phyloP scores from a whole-genome alignment of 2,113 vertebrate species.

The Semnornis frantzii region DNA sequence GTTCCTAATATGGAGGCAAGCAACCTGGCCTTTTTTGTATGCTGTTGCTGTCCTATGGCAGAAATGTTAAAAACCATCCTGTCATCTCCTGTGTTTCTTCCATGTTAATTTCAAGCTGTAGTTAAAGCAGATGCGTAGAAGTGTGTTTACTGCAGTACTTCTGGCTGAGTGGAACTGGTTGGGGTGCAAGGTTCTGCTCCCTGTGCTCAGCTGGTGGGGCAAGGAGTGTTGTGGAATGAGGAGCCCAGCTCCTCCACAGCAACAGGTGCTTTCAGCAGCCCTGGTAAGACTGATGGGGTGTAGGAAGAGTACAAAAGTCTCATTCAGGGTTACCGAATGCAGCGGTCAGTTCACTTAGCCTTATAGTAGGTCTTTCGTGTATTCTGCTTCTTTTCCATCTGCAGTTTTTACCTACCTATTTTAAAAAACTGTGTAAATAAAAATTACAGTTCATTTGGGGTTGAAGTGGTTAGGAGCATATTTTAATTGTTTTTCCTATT shows the following conservation, averaged over 20 bases:
- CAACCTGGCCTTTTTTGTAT: slow-evolving; percentile 23
- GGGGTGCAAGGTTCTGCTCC: background rate
- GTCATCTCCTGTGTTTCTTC: slow-evolving; percentile 5
- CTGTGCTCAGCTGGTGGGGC: background rate
- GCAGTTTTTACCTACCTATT: slow-evolving; percentile 25
- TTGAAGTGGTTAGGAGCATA: slow-evolving; percentile 35
- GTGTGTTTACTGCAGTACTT: background rate
- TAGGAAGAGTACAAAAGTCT: background rate
- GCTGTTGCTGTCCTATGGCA: background rate
- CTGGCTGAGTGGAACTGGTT: background rate
- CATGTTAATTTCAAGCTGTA: background rate
- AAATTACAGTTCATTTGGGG: slow-evolving; percentile 1
- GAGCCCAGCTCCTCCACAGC: background rate
- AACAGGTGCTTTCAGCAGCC: background rate
- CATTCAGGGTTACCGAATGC: fast-evolving
- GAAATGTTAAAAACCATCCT: slow-evolving; percentile 6
- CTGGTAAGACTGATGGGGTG: background rate
- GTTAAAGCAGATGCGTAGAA: background rate
- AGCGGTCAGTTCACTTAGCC: background rate
- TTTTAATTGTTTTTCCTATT: slow-evolving; percentile 55
- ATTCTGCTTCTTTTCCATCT: slow-evolving; percentile 2
- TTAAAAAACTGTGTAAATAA: slow-evolving; percentile 57
- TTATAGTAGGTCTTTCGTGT: background rate
- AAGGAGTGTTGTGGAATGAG: background rate
- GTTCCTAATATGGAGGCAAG: background rate